phyloP scores from a whole-genome alignment of 2,797 vertebrate genomes.

The Hyperoplus immaculatus region DNA sequence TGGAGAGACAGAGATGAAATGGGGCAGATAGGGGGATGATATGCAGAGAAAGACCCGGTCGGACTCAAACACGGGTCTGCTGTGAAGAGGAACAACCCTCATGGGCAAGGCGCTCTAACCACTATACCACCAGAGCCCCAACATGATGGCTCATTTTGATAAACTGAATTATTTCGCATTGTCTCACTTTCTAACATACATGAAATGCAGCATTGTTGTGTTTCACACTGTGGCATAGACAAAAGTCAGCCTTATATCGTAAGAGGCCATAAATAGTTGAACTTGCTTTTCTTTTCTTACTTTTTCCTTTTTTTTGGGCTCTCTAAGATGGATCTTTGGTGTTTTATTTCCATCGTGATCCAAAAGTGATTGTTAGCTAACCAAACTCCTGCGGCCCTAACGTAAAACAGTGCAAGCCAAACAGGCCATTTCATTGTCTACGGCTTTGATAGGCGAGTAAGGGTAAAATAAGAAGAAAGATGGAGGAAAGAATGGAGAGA shows the following conservation, averaged over 20 bases:
- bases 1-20: no score
- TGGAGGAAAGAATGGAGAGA: background rate
- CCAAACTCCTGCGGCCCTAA: constrained; percentile 10
- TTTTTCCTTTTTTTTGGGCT: constrained; percentile 14
- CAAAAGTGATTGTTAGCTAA: constrained; percentile 13
- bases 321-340: constrained; percentile 10
- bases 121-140: no score
- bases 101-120: no score
- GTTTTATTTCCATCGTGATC: constrained; percentile 18
- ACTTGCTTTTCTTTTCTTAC: background rate
- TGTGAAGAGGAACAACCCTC: no score
- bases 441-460: constrained; percentile 11
- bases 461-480: background rate
- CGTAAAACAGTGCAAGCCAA: background rate
- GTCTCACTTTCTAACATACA: background rate
- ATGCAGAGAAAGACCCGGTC: no score
- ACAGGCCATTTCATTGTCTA: background rate
- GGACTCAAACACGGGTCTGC: no score
- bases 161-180: background rate
- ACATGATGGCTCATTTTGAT: background rate
- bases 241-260: constrained; percentile 2
- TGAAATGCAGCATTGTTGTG: background rate
- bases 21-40: no score
- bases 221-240: background rate
- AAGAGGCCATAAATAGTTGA: background rate